These are phyloP conservation scores for Neosilurus hyrtlii DNA, from an alignment of 2,797 vertebrate species.

Conservation along the genomic window DNA sequence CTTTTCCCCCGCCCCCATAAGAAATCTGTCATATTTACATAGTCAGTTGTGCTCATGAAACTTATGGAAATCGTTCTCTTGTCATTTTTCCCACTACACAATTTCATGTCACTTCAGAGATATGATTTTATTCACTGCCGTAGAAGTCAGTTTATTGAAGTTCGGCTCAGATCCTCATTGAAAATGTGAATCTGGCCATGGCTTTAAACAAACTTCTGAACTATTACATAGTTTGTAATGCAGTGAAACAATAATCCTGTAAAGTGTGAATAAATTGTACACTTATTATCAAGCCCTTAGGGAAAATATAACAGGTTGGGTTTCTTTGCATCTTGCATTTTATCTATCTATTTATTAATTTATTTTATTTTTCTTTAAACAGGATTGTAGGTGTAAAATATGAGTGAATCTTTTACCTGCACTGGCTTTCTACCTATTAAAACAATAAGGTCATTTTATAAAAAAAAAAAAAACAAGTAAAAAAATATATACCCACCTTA, in stretches of 20 bases:
- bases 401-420: neutral
- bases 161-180: slow-evolving; percentile 37
- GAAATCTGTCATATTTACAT: slow-evolving; percentile 71
- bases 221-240: slow-evolving; percentile 48
- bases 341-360: too few species aligned
- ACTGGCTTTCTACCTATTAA: slow-evolving; percentile 29
- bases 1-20: slow-evolving; percentile 68
- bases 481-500: neutral
- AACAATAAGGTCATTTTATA: slow-evolving; percentile 12
- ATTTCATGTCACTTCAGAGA: slow-evolving; percentile 49
- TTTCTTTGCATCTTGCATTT: slow-evolving; percentile 55
- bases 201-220: slow-evolving; percentile 43
- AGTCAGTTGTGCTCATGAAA: slow-evolving; percentile 64
- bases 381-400: neutral
- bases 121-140: slow-evolving; percentile 34
- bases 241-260: slow-evolving; percentile 40
- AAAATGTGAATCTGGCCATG: slow-evolving; percentile 39
- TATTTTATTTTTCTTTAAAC: neutral
- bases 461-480: too few species aligned
- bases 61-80: slow-evolving; percentile 64
- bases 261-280: slow-evolving; percentile 63
- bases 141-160: slow-evolving; percentile 49
- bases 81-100: slow-evolving; percentile 55
- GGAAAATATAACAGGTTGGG: slow-evolving; percentile 50
- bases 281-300: slow-evolving; percentile 56